Evolutionary conservation across 2,888 invertebrate genomes (phyloP), one percentile per base, ranked within the genome.

Genomic region (Drosophila demipolita): DNA sequence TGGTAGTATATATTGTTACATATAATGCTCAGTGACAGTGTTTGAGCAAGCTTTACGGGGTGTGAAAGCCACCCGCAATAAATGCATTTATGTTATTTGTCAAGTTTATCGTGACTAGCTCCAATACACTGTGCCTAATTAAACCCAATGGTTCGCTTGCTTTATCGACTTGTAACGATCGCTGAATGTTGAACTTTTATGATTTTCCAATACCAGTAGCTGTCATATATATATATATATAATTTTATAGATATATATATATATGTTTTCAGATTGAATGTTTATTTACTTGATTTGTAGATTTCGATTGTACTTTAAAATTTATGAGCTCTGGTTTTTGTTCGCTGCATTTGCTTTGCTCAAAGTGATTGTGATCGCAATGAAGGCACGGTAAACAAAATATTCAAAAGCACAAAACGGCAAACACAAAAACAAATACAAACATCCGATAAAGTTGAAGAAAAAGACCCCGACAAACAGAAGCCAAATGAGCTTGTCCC

Each of bases 41-140:
- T 82, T 86, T 83, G 86, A 69, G 50, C 66, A 80, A 75, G 75
- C 74, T 68, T 68, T 60, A 54, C 40, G 54, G 38, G 48, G 36
- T 59, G 52, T 40, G 59, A 23, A 73, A 67, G 75, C 83, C 90
- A 91, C 91, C 90, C 90, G 83, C 90, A 84, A 90, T 91, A 90
- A 90, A 90, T 80, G 82, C 81, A 82, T 90, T 91, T 89, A 89
- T 82, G 82, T 78, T 87, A 88, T 87, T 87, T 87, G 90, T 89
- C 75, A 83, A 88, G 80, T 87, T 88, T 87, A 87, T 87, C 87
- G 81, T 76, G 40, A 35, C 45, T 3, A 45, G 54, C 61, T 36
- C 49, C 48, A 64, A 60, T 66, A 53, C 53, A 57, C 29, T 50
- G 80, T 66, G 81, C 72, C 85, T 83, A 85, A 85, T 85, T 85